Evolutionary conservation across 2,888 invertebrate species (phyloP).

Genomic region (Apodemia duryi): DNA sequence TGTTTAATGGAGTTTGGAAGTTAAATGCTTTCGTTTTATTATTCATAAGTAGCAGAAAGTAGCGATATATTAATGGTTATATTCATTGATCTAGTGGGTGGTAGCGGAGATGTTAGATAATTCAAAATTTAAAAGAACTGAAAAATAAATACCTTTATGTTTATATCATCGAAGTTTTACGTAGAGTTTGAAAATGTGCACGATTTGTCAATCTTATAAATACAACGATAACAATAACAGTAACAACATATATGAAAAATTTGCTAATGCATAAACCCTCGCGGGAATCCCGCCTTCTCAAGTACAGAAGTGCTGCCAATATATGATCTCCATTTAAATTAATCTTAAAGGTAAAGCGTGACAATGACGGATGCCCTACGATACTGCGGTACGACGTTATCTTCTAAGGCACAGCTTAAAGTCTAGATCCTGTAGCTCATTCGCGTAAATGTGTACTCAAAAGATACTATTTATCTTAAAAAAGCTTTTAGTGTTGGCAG

Average conservation of each 20-base stretch:
- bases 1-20: too few relatives aligned
- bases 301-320: neutral
- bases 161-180: too few relatives aligned
- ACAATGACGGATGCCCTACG: conserved; percentile 9
- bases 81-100: too few relatives aligned
- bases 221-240: too few relatives aligned
- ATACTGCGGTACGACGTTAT: conserved; percentile 14
- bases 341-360: conserved; percentile 14
- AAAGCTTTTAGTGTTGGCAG: neutral
- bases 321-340: conserved; percentile 12
- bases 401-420: conserved; percentile 19
- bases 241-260: neutral
- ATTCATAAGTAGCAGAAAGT: too few relatives aligned
- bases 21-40: too few relatives aligned
- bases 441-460: neutral
- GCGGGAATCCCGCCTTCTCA: neutral
- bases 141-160: too few relatives aligned
- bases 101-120: too few relatives aligned
- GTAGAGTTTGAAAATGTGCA: too few relatives aligned
- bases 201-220: too few relatives aligned
- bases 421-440: conserved; percentile 8
- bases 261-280: conserved; percentile 2
- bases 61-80: too few relatives aligned
- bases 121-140: too few relatives aligned
- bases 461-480: neutral